Evolutionary conservation across 23 tunicate genomes (phyloP).

Genomic region (Trididemnum nubilum): DNA sequence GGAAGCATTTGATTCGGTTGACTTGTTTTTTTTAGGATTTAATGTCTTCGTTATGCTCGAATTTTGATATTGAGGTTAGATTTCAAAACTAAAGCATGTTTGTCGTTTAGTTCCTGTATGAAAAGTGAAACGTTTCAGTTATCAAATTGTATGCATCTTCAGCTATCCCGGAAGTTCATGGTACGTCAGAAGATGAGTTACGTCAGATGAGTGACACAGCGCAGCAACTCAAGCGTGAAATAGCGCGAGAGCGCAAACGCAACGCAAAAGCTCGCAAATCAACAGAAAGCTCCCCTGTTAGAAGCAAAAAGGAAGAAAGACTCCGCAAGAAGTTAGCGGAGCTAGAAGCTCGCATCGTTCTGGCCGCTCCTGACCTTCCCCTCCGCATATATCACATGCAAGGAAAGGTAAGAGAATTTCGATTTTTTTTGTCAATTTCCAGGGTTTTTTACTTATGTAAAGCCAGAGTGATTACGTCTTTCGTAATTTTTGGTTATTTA

Average conservation of each 20-base stretch:
- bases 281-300: constrained; percentile 35
- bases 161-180: constrained; percentile 69
- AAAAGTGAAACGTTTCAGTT: too few relatives aligned
- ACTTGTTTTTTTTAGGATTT: neutral
- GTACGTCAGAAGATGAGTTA: constrained; percentile 75
- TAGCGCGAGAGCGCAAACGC: constrained; percentile 74
- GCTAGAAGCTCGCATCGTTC: constrained; percentile 76
- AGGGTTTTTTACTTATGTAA: too few relatives aligned
- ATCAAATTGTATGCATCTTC: too few relatives aligned
- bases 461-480: too few relatives aligned
- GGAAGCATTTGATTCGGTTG: neutral
- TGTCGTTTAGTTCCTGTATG: too few relatives aligned
- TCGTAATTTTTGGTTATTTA: too few relatives aligned
- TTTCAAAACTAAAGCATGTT: too few relatives aligned
- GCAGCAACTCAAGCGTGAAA: constrained; percentile 75
- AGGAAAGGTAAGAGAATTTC: constrained; percentile 83
- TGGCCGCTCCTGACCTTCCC: constrained; percentile 83
- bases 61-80: too few relatives aligned
- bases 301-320: constrained; percentile 63
- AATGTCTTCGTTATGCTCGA: too few relatives aligned
- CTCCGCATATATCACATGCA: constrained; percentile 89
- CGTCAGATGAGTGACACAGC: constrained; percentile 74
- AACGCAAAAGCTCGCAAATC: constrained; percentile 28
- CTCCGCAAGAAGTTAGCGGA: constrained; percentile 76
- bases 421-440: too few relatives aligned